These are phyloP conservation scores for Scaptodrosophila latifasciaeformis DNA, from an alignment of 2,888 invertebrate genomes.

Conservation along the genomic window DNA sequence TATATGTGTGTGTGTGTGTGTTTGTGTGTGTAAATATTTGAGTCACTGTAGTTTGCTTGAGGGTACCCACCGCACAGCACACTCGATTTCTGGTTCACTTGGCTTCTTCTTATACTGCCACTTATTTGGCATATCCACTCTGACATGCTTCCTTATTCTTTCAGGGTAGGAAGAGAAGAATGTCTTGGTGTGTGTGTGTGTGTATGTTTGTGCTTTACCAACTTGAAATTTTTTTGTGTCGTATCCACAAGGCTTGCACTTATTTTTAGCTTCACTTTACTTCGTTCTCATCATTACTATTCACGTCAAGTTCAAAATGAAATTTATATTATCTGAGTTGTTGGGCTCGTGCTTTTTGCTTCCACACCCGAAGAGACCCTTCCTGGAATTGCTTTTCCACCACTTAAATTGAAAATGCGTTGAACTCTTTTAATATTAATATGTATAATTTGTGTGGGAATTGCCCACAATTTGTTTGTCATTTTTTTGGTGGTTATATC, in stretches of 20 bases:
- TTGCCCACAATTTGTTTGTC: slow-evolving; percentile 44
- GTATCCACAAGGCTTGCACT: not conserved
- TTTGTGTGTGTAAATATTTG: slow-evolving; percentile 27
- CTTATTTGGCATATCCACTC: not conserved
- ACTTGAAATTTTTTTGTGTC: no score
- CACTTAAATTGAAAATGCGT: not conserved
- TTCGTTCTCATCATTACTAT: slow-evolving; percentile 21
- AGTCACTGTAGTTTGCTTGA: slow-evolving; percentile 4
- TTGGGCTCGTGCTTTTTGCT: not conserved
- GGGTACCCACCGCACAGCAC: not conserved
- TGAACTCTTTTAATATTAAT: slow-evolving; percentile 49
- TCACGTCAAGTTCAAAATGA: slow-evolving; percentile 17
- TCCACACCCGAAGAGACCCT: not conserved
- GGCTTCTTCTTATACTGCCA: slow-evolving; percentile 19
- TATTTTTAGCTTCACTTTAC: slow-evolving; percentile 4
- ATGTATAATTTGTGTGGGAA: slow-evolving; percentile 43
- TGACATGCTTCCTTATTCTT: no score
- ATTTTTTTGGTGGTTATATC: slow-evolving; percentile 1
- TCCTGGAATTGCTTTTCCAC: not conserved
- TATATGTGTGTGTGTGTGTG: slow-evolving; percentile 13
- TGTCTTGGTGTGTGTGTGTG: no score
- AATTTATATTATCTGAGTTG: not conserved
- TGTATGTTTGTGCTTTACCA: no score
- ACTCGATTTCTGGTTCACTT: slow-evolving; percentile 25
- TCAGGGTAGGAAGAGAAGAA: no score